Evolutionary conservation across 2,888 invertebrate genomes (phyloP).

Genomic region (Phengaris alcon): DNA sequence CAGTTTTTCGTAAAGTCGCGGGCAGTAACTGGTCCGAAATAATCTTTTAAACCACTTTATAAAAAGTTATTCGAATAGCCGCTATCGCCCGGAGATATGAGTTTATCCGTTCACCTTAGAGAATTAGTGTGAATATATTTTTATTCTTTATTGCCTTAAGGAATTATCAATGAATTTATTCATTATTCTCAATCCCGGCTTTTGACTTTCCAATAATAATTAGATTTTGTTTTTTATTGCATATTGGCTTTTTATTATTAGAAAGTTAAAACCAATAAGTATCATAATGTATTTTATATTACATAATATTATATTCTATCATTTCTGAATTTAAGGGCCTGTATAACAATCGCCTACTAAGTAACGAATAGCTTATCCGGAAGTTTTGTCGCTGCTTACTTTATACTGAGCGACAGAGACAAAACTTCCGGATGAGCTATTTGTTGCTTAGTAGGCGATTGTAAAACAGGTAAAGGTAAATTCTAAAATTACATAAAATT

Average conservation of each 20-base stretch:
- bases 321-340: not conserved
- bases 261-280: not conserved
- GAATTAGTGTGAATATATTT: slow-evolving; percentile 25
- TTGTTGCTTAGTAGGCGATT: too few relatives aligned
- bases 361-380: too few relatives aligned
- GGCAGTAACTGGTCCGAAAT: not conserved
- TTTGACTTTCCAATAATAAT: slow-evolving; percentile 5
- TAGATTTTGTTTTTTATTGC: slow-evolving; percentile 23
- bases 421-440: too few relatives aligned
- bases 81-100: slow-evolving; percentile 26
- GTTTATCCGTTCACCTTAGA: slow-evolving; percentile 22
- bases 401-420: too few relatives aligned
- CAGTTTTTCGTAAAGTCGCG: not conserved
- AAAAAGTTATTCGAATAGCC: slow-evolving; percentile 20
- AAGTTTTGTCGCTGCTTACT: too few relatives aligned
- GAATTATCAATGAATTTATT: slow-evolving; percentile 22
- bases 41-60: slow-evolving; percentile 22
- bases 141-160: slow-evolving; percentile 25
- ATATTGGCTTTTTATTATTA: not conserved
- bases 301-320: not conserved
- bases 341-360: too few relatives aligned
- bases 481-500: too few relatives aligned
- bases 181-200: slow-evolving; percentile 15
- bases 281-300: not conserved
- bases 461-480: too few relatives aligned